These are phyloP conservation scores for Gallinago jamesoni DNA, from an alignment of 2,113 vertebrate species.

Conservation along the genomic window DNA sequence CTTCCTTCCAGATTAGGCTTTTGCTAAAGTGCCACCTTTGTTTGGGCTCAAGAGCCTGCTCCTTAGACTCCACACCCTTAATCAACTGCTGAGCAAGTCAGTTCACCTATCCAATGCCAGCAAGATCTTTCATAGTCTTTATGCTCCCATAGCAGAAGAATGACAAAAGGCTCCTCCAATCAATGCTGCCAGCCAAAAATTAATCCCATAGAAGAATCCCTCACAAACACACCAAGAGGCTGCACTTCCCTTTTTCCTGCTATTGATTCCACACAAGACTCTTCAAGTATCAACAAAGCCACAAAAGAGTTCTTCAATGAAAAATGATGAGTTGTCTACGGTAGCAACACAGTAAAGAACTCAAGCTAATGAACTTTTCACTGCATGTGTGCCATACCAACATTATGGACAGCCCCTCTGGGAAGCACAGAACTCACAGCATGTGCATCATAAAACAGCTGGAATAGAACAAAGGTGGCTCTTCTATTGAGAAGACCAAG, in stretches of 20 bases:
- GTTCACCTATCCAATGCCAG: neutral
- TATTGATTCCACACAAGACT: neutral
- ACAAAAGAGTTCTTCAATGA: neutral
- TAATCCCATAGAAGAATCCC: neutral
- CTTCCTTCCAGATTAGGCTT: neutral
- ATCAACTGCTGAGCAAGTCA: neutral
- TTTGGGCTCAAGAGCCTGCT: neutral
- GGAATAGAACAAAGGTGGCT: neutral
- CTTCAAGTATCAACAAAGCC: neutral
- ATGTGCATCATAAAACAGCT: neutral
- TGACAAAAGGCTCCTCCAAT: neutral
- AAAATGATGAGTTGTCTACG: neutral
- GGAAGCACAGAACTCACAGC: neutral
- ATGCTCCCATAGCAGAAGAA: neutral
- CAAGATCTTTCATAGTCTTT: rapidly evolving
- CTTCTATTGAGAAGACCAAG: neutral
- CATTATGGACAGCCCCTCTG: neutral
- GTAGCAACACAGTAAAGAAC: neutral
- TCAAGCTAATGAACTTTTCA: neutral
- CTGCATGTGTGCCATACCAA: neutral
- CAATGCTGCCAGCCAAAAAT: neutral
- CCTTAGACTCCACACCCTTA: neutral
- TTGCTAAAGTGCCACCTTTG: neutral
- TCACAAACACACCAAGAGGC: neutral
- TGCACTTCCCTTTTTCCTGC: neutral